Evolutionary conservation across 2,888 invertebrate species (phyloP), one percentile per base, ranked within the genome.

Genomic region (Calliphora vomitoria): DNA sequence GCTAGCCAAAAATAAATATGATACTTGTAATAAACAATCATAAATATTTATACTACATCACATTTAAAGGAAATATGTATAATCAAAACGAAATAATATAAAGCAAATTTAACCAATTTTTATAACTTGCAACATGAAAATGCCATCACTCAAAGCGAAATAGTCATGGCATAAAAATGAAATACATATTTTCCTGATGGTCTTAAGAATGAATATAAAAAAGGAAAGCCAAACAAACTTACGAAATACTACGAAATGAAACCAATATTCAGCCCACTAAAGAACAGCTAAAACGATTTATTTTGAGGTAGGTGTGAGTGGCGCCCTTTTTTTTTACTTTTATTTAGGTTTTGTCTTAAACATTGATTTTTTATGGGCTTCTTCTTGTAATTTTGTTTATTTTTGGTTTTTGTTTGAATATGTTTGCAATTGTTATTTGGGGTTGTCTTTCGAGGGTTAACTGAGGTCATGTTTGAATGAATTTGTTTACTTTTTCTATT

Each of bases 401-500:
- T 44, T 85, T 50, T 62, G 0, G 47, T 38, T 55, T 41, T 71
- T 78, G 53, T 82, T 85, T 60, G 10, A 4, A 18, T 85, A 44
- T 83, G 60, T 68, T 75, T 47, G 82, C 62, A 60, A 68, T 41
- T 44, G 47, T 78, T 72, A 58, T 72, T 35, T 72, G 74, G 50
- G 66, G 25, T 66, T 75, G 41, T 20, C 18, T 75, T 68, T 66
- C 69, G 10, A 58, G 55, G 79, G 79, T 86, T 82, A 82, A 64
- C 86, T 78, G 60, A 82, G 86, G 82, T 82, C 82, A 82, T 82
- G 74, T 78, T 62, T 69, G 41, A 41, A 66, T 53, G 68, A 58
- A 55, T 69, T 79, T 79, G 68, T 79, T 78, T 55, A 68, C 66
- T 53, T 55, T 66, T 78, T 68, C 41, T 55, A 44, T 55, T 25